Conservation (phyloP, 35 echinoderm and acorn worm species). For the Lytechinus pictus region DNA sequence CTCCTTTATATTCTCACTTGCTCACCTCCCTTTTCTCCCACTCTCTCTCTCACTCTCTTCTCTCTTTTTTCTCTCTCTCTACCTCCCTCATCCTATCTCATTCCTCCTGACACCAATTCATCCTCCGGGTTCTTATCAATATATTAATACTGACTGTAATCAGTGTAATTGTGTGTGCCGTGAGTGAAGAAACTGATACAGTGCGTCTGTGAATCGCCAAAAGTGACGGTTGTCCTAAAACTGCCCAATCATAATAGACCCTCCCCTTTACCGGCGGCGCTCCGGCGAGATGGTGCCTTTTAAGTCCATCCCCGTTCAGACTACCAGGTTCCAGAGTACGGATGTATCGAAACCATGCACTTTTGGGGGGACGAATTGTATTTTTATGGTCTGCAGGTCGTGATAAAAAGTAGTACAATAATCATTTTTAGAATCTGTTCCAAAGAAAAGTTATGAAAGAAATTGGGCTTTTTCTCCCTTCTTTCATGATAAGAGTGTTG, state of each 20-base stretch:
- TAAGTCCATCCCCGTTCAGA: not conserved
- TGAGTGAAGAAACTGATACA: slow-evolving; percentile 27
- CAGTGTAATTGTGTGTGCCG: slow-evolving; percentile 48
- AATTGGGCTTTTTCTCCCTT: no score
- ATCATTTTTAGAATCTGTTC: no score
- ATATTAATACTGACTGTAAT: slow-evolving; percentile 48
- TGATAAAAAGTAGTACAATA: no score
- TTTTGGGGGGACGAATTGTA: no score
- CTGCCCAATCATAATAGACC: slow-evolving; percentile 13
- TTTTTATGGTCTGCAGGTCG: no score
- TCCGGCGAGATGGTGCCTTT: not conserved
- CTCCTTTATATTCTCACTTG: not conserved
- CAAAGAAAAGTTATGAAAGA: no score
- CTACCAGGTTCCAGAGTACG: no score
- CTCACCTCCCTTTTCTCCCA: not conserved
- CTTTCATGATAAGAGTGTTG: no score
- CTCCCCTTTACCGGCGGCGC: not conserved
- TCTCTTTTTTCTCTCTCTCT: not conserved
- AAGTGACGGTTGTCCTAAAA: slow-evolving; percentile 27
- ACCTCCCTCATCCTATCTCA: not conserved
- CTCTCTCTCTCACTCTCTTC: not conserved
- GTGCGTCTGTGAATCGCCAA: slow-evolving; percentile 35
- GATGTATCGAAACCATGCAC: no score
- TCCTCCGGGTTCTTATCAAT: not conserved
- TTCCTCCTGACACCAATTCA: not conserved